Evolutionary conservation across 1,140 invertebrate genomes (phyloP), one percentile per base, ranked within the genome.

Genomic region (Zaprionus kolodkinae): DNA sequence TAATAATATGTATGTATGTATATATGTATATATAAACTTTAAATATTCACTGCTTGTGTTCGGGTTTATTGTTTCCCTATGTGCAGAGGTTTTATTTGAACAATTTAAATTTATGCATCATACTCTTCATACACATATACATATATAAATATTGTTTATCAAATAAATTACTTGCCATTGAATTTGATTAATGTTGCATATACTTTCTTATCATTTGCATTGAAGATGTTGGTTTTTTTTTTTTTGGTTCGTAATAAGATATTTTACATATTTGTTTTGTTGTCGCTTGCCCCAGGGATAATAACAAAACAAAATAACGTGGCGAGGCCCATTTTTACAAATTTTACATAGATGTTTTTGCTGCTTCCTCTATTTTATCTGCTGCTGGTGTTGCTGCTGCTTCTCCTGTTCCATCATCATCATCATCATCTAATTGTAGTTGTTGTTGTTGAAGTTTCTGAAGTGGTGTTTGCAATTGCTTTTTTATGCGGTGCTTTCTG

Each of bases 401-500:
- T 72, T 40, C 25, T 81, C 64, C 38, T 69, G 17, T 62, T 69
- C 27, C 45, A 12, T 43, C 43, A 17, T 45, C 45, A 21, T 45
- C 45, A 21, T 21, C 21, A 33, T 54, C 43, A 25, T 13, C n/a
- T 64, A 56, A 13, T 60, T 33, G 35, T 70, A 55, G 43, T 64
- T 62, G 36, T 48, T 68, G 15, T 62, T 72, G 72, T 67, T 79
- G 21, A 36, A 56, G 71, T 55, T 72, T 45, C 15, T 64, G 57
- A 25, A 57, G 62, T 43, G 17, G 45, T 73, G 66, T 61, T 73
- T 76, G 83, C 85, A 54, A 74, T 80, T 48, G 6, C 25, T 35
- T 69, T 82, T 79, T 72, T 92, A 92, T 78, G 92, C 92, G 69
- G 81, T 84, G 75, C 92, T 92, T 81, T 92, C 92, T 64, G 91